phyloP scores from a whole-genome alignment of 2,113 vertebrate species.

The Synchiropus splendidus region DNA sequence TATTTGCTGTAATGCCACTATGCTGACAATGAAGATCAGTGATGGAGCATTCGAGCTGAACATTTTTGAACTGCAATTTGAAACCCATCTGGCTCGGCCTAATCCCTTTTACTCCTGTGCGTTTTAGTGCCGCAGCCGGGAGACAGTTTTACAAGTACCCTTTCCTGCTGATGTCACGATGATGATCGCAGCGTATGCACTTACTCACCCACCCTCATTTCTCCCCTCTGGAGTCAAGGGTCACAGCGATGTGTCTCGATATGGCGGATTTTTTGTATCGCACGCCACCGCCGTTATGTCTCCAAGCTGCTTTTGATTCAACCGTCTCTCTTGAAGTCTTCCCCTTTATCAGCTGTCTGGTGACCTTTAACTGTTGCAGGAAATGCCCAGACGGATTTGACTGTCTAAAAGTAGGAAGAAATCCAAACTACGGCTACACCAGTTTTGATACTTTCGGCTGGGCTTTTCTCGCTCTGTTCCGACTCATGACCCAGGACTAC shows the following conservation, averaged over 20 bases:
- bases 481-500: conserved; percentile 93
- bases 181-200: conserved; percentile 20
- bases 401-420: conserved; percentile 84
- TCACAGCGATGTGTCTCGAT: conserved; percentile 18
- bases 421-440: conserved; percentile 92
- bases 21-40: conserved; percentile 52
- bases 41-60: conserved; percentile 32
- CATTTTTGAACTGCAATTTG: conserved; percentile 40
- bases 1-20: conserved; percentile 53
- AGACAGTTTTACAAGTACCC: conserved; percentile 32
- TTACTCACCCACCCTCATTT: conserved; percentile 26
- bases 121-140: conserved; percentile 37
- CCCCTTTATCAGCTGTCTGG: conserved; percentile 5
- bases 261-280: conserved; percentile 18
- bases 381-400: conserved; percentile 85
- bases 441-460: conserved; percentile 95
- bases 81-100: conserved; percentile 59
- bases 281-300: conserved; percentile 7
- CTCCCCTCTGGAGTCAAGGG: conserved; percentile 21
- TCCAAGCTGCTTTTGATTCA: conserved; percentile 15
- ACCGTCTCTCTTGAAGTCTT: conserved; percentile 14
- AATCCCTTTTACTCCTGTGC: conserved; percentile 46
- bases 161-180: conserved; percentile 28
- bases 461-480: conserved; percentile 91
- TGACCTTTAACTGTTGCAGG: conserved; percentile 51